Evolutionary conservation across 2,888 invertebrate species (phyloP), one percentile per base, ranked within the genome.

Genomic region (Chromoteleia sp.): DNA sequence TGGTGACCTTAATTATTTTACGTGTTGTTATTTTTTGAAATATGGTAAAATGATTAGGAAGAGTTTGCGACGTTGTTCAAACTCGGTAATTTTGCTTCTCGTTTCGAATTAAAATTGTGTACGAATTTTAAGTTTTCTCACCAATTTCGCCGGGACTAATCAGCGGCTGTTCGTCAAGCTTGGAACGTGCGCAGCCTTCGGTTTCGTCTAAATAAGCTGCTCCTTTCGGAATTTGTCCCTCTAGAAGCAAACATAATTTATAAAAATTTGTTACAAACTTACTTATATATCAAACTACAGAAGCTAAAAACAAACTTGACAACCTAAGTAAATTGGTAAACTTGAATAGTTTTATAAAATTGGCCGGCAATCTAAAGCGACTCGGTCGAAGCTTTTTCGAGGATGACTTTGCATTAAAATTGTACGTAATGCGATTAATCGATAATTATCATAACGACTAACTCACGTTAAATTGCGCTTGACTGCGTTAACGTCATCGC

Each of bases 211-310:
- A 92, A 89, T 96, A 96, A 61, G 94, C 94, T 12, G 96, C 95
- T 73, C 96, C 96, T 89, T 95, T 95, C 4, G 96, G 95, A 84
- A 97, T 93, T 87, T 96, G 96, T 29, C 97, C 96, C 92, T 97
- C 97, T 97, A 93, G 30, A 65, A 73, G 29, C 14, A 33, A 41
- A 48, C 10, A 36, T 14, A 45, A 33, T 30, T 43, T 29, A 39
- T 59, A 15, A 15, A 43, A 7, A 15, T 2, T 2, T 15, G 14
- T 14, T 6, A 25, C 25, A 25, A 25, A 2, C n/a, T n/a, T n/a
- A n/a, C n/a, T n/a, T n/a, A n/a, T n/a, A n/a, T n/a, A n/a, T n/a
- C n/a, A n/a, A n/a, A n/a, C n/a, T n/a, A n/a, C n/a, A n/a, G n/a
- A n/a, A n/a, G n/a, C n/a, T n/a, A n/a, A n/a, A n/a, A n/a, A n/a